Evolutionary conservation across 2,797 vertebrate genomes (phyloP).

Genomic region (Sphenodon punctatus): DNA sequence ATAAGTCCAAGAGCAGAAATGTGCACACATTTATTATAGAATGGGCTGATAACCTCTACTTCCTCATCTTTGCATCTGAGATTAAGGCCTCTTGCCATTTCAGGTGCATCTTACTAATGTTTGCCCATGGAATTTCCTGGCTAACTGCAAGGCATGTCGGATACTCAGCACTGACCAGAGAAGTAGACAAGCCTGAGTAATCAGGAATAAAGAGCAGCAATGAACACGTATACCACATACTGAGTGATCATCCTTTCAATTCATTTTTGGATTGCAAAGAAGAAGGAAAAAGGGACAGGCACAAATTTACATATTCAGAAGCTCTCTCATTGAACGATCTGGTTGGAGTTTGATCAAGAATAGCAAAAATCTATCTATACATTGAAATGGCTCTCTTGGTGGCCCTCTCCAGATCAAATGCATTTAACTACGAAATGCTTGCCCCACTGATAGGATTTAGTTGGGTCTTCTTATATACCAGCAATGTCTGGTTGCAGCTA

Average conservation of each 20-base stretch:
- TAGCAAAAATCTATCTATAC: too few species aligned
- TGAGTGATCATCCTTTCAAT: not conserved
- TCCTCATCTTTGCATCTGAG: too few species aligned
- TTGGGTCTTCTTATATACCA: not conserved
- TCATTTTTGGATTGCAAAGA: constrained; percentile 13
- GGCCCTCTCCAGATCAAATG: not conserved
- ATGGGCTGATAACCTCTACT: too few species aligned
- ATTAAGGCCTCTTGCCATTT: not conserved
- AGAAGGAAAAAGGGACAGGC: not conserved
- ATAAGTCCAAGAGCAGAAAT: not conserved
- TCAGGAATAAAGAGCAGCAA: not conserved
- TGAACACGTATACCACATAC: not conserved
- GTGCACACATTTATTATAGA: not conserved
- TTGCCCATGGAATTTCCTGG: not conserved
- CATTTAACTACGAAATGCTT: not conserved
- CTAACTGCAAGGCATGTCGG: too few species aligned
- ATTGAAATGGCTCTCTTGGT: too few species aligned
- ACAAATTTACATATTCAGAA: not conserved
- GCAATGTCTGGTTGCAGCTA: not conserved
- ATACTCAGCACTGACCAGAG: too few species aligned
- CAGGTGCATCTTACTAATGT: not conserved
- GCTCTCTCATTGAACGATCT: fast-evolving
- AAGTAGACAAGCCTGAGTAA: not conserved
- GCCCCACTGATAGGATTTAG: not conserved
- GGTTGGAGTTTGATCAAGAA: not conserved